phyloP scores from a whole-genome alignment of 2,888 invertebrate species.

The Lottia scabra region DNA sequence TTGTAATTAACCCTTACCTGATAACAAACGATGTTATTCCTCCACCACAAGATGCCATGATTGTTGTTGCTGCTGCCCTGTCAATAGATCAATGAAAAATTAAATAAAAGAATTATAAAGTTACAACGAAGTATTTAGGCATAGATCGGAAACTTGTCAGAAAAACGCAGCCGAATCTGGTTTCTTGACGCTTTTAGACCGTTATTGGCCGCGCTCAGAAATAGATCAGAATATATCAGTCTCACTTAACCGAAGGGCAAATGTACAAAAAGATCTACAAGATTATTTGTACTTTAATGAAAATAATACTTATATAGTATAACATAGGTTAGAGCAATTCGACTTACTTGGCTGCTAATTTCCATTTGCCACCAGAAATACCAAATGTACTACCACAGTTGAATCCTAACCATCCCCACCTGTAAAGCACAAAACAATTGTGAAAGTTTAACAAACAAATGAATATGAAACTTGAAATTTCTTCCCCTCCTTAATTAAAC shows the following conservation, averaged over 20 bases:
- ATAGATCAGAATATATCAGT: no score
- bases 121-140: no score
- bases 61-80: constrained; percentile 38
- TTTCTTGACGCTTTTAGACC: no score
- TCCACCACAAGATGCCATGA: constrained; percentile 34
- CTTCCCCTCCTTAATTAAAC: no score
- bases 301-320: no score
- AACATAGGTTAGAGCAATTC: constrained; percentile 11
- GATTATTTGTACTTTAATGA: no score
- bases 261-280: no score
- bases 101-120: not conserved
- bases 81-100: not conserved
- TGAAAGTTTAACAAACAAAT: not conserved
- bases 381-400: constrained; percentile 82
- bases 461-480: no score
- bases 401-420: constrained; percentile 95
- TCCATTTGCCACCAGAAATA: constrained; percentile 87
- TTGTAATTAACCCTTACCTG: constrained; percentile 20
- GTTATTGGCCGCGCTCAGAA: no score
- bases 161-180: no score
- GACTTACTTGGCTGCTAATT: constrained; percentile 76
- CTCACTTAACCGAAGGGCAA: no score
- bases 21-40: constrained; percentile 31
- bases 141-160: no score
- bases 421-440: constrained; percentile 24